Conservation (phyloP, 2,113 vertebrate genomes). For the Gymnarchus niloticus region DNA sequence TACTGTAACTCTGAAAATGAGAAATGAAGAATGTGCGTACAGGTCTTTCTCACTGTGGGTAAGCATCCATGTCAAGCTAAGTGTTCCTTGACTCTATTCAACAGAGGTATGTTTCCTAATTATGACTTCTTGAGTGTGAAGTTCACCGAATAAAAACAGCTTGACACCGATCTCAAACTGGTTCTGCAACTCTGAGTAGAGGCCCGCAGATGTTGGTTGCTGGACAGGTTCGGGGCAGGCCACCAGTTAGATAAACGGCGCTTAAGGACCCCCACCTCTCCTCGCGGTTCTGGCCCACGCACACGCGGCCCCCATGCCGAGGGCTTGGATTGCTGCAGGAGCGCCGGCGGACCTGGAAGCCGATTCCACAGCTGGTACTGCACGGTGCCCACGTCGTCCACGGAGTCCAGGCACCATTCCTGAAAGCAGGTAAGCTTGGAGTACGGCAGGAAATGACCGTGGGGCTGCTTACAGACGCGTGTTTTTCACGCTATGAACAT, state of each 20-base stretch:
- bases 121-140: background rate
- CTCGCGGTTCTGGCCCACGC: slow-evolving; percentile 88
- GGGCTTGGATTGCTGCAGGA: slow-evolving; percentile 92
- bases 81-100: too few species aligned
- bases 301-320: slow-evolving; percentile 83
- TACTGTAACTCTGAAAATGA: background rate
- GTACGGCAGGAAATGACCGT: background rate
- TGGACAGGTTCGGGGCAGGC: too few species aligned
- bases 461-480: background rate
- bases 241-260: background rate
- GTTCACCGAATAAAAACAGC: background rate
- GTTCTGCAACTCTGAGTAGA: background rate
- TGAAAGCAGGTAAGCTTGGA: slow-evolving; percentile 36
- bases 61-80: too few species aligned
- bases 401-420: slow-evolving; percentile 93
- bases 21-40: background rate
- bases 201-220: background rate
- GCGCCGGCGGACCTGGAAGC: slow-evolving; percentile 90
- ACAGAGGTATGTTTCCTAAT: background rate
- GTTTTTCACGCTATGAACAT: too few species aligned
- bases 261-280: slow-evolving; percentile 68
- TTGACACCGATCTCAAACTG: background rate
- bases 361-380: slow-evolving; percentile 90
- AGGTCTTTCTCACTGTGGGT: background rate
- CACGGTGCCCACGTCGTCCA: slow-evolving; percentile 91